phyloP scores from a whole-genome alignment of 1,140 invertebrate genomes.

The Pristionchus pacificus region DNA sequence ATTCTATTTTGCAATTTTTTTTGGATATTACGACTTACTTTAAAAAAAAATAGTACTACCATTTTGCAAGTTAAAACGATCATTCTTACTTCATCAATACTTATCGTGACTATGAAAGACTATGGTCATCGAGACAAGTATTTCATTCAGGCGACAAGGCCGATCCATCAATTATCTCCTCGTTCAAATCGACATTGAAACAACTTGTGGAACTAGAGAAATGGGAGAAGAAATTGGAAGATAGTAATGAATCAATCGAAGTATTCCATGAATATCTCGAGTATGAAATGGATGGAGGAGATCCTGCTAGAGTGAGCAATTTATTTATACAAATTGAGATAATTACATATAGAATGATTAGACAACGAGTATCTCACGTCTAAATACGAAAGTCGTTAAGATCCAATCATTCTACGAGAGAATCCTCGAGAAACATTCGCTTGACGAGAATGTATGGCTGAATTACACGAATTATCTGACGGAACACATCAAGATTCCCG shows the following conservation, averaged over 20 bases:
- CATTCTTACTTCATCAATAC: background rate
- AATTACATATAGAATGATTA: background rate
- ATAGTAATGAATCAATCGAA: background rate
- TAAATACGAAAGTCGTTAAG: too few relatives aligned
- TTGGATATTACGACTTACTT: too few relatives aligned
- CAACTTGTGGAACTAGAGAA: background rate
- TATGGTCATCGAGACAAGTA: too few relatives aligned
- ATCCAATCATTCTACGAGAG: slow-evolving; percentile 20
- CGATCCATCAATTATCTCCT: background rate
- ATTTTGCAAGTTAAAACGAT: too few relatives aligned
- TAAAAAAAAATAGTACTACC: too few relatives aligned
- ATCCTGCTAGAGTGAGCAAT: background rate
- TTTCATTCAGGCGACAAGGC: background rate
- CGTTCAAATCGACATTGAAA: background rate
- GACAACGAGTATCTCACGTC: too few relatives aligned
- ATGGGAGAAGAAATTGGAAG: background rate
- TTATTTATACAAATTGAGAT: background rate
- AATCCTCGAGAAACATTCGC: background rate
- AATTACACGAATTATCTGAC: slow-evolving; percentile 21
- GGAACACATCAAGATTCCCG: slow-evolving; percentile 22
- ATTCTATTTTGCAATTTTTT: too few relatives aligned
- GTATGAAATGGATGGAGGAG: background rate
- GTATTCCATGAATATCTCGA: background rate
- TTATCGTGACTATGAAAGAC: background rate
- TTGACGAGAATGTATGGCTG: slow-evolving; percentile 18